phyloP scores from a whole-genome alignment of 2,888 invertebrate genomes.

The Euspilapteryx auroguttella region DNA sequence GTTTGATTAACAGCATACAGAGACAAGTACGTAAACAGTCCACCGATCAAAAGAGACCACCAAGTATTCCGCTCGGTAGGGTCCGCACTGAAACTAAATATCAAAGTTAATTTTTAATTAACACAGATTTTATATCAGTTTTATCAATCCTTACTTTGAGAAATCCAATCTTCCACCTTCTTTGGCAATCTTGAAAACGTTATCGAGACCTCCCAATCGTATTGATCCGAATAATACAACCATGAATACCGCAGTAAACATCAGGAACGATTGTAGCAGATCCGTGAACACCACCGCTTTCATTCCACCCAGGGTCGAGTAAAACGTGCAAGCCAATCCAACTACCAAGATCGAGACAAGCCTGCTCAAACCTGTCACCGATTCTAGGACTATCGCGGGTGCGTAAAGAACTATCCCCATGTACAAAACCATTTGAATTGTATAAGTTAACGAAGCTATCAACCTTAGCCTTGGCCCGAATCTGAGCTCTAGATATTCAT shows the following conservation, averaged over 20 bases:
- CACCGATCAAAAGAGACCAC: slow-evolving; percentile 82
- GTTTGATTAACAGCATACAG: slow-evolving; percentile 88
- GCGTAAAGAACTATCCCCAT: slow-evolving; percentile 93
- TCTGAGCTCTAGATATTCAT: slow-evolving; percentile 88
- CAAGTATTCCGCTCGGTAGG: slow-evolving; percentile 85
- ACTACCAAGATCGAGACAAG: slow-evolving; percentile 73
- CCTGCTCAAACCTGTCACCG: slow-evolving; percentile 79
- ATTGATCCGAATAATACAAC: slow-evolving; percentile 74
- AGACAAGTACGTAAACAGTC: slow-evolving; percentile 76
- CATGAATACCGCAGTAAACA: slow-evolving; percentile 82
- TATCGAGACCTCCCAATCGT: slow-evolving; percentile 68
- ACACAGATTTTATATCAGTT: background rate
- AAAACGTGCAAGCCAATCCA: slow-evolving; percentile 81
- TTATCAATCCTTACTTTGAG: slow-evolving; percentile 55
- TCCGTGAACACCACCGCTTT: slow-evolving; percentile 90
- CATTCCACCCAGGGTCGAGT: slow-evolving; percentile 87
- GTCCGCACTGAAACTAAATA: slow-evolving; percentile 70
- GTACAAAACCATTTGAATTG: slow-evolving; percentile 86
- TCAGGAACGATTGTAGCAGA: slow-evolving; percentile 79
- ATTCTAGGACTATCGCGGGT: slow-evolving; percentile 86
- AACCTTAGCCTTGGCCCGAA: slow-evolving; percentile 79
- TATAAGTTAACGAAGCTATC: slow-evolving; percentile 81
- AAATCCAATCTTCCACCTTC: slow-evolving; percentile 73
- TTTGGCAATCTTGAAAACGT: slow-evolving; percentile 72
- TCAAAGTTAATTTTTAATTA: background rate